Percentiles rank a stretch among this genome's conserved stretches.
phyloP scores from a whole-genome alignment of 2,797 vertebrate genomes.

The Sebastes minor region DNA sequence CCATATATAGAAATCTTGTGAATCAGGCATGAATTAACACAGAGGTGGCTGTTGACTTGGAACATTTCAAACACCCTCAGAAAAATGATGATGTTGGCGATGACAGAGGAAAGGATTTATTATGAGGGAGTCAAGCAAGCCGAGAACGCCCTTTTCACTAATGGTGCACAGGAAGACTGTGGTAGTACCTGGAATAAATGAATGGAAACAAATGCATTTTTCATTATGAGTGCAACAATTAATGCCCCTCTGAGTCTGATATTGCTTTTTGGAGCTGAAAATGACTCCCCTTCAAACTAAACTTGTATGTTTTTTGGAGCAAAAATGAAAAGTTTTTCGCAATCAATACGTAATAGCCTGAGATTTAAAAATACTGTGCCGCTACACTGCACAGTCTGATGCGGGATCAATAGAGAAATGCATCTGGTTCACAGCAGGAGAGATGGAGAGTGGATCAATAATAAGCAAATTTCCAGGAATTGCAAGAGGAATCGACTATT shows the following conservation, averaged over 20 bases:
- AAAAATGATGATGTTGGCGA: conserved; percentile 52
- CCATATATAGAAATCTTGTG: conserved; percentile 78
- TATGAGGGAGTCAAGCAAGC: conserved; percentile 50
- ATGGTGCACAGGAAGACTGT: conserved; percentile 50
- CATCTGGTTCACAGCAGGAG: conserved; percentile 81
- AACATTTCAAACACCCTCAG: conserved; percentile 62
- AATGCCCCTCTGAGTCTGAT: conserved; percentile 54
- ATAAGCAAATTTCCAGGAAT: conserved; percentile 85
- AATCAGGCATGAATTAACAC: conserved; percentile 70
- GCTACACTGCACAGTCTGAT: conserved; percentile 77
- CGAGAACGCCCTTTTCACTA: conserved; percentile 52
- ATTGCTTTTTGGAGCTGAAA: conserved; percentile 63
- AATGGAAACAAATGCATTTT: conserved; percentile 69
- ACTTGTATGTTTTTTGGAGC: conserved; percentile 72
- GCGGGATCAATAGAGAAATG: conserved; percentile 80
- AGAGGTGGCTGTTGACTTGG: conserved; percentile 51
- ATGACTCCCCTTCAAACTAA: conserved; percentile 56
- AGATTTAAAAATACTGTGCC: conserved; percentile 81
- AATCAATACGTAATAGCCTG: conserved; percentile 84
- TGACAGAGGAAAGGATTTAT: conserved; percentile 56
- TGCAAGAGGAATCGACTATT: conserved; percentile 77
- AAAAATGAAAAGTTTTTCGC: conserved; percentile 75
- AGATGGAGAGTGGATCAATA: conserved; percentile 78
- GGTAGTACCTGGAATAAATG: conserved; percentile 52
- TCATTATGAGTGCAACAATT: conserved; percentile 62